A percentile compares a stretch with the other conserved stretches of the same genome.
Conservation (phyloP, 1,140 invertebrate genomes). For the Teleogryllus occipitalis region DNA sequence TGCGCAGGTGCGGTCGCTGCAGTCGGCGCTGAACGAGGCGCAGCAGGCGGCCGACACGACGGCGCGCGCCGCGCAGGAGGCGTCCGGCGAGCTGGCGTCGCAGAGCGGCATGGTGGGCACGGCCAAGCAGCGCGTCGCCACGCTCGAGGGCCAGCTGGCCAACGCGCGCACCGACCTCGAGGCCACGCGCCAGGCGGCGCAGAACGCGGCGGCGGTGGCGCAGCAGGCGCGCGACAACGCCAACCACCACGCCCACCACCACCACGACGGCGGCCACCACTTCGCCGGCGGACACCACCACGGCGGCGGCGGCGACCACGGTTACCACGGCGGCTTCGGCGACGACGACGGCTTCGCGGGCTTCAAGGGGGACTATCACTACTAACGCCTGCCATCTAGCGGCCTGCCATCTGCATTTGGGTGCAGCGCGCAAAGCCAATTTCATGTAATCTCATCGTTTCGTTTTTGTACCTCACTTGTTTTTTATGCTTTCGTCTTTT, state of each 20-base stretch:
- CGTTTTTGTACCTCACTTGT: too few species aligned
- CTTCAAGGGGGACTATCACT: too few species aligned
- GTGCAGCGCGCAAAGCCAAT: too few species aligned
- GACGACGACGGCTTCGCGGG: too few species aligned
- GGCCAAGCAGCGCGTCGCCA: background rate
- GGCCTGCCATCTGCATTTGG: too few species aligned
- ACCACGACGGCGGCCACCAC: background rate
- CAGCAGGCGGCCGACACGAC: background rate
- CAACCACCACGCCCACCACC: background rate
- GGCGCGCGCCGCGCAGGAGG: background rate
- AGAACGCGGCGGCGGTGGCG: background rate
- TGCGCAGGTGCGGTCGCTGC: constrained; percentile 1
- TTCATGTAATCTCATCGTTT: too few species aligned
- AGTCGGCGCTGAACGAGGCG: background rate
- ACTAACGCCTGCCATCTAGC: too few species aligned
- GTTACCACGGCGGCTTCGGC: too few species aligned
- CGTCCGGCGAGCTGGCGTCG: background rate
- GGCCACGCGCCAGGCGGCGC: background rate
- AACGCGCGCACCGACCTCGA: background rate
- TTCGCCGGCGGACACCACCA: background rate
- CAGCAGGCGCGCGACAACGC: background rate
- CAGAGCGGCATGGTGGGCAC: constrained; percentile 8
- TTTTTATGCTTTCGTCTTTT: too few species aligned
- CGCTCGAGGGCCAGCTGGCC: background rate
- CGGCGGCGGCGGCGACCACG: too few species aligned